Percentiles rank a stretch among this genome's conserved stretches.
Evolutionary conservation across 2,113 vertebrate genomes (phyloP).

Genomic region (Choloepus hoffmanni): DNA sequence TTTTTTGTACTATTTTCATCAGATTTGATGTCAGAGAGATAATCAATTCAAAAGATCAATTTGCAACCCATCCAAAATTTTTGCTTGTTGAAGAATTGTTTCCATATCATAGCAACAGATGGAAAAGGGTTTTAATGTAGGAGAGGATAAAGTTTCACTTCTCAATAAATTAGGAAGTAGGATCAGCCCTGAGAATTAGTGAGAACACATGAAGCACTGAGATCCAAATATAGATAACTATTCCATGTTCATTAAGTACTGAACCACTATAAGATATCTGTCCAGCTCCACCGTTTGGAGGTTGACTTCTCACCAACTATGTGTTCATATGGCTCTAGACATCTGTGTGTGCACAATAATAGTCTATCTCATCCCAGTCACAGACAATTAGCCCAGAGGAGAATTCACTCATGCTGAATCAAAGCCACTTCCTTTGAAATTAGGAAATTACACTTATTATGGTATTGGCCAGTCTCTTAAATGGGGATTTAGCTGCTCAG

Average conservation of each 20-base stretch:
- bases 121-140: background rate
- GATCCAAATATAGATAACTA: background rate
- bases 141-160: background rate
- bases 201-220: slow-evolving; percentile 10
- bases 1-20: slow-evolving; percentile 1
- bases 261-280: background rate
- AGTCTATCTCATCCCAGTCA: background rate
- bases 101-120: background rate
- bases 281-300: background rate
- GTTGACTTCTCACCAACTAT: background rate
- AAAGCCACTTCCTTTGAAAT: background rate
- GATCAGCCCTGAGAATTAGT: slow-evolving; percentile 6
- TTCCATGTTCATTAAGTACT: background rate
- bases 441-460: slow-evolving; percentile 31
- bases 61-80: background rate
- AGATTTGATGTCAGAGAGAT: background rate
- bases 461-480: background rate
- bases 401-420: background rate
- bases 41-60: background rate
- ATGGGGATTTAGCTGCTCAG: background rate
- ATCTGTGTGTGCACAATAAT: background rate
- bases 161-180: background rate
- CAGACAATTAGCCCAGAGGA: background rate
- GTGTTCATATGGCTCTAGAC: background rate
- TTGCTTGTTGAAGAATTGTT: background rate